Conservation (phyloP, 2,113 vertebrate species). For the Hepsetus odoe region DNA sequence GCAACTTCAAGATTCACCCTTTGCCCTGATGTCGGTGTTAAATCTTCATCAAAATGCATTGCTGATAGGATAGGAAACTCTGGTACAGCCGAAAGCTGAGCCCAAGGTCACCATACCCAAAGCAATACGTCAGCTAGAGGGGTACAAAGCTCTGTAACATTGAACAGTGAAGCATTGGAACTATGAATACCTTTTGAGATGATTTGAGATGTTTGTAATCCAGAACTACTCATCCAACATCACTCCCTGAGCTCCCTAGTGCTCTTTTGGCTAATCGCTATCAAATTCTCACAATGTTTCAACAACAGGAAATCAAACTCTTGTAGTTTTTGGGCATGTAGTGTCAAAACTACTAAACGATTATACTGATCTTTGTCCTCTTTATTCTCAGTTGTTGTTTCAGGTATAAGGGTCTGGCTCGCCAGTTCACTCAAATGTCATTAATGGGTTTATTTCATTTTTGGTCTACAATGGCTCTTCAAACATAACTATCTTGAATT, state of each 20-base stretch:
- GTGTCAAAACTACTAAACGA: too few species aligned
- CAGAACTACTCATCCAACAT: neutral
- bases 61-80: neutral
- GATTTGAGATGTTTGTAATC: neutral
- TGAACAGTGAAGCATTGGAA: neutral
- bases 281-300: too few species aligned
- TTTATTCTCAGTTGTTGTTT: neutral
- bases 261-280: too few species aligned
- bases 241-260: neutral
- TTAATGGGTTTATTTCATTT: slow-evolving; percentile 5
- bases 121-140: neutral
- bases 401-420: neutral
- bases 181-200: neutral
- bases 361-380: too few species aligned
- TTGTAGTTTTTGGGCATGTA: too few species aligned
- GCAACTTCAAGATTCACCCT: too few species aligned
- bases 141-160: neutral
- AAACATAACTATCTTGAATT: slow-evolving; percentile 11
- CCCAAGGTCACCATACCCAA: neutral
- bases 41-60: neutral
- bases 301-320: too few species aligned
- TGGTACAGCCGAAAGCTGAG: neutral
- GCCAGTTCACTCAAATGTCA: neutral
- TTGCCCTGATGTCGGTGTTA: too few species aligned
- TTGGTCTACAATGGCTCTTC: neutral